Evolutionary conservation across 2,888 invertebrate genomes (phyloP).

Genomic region (Teleiodes luculella): DNA sequence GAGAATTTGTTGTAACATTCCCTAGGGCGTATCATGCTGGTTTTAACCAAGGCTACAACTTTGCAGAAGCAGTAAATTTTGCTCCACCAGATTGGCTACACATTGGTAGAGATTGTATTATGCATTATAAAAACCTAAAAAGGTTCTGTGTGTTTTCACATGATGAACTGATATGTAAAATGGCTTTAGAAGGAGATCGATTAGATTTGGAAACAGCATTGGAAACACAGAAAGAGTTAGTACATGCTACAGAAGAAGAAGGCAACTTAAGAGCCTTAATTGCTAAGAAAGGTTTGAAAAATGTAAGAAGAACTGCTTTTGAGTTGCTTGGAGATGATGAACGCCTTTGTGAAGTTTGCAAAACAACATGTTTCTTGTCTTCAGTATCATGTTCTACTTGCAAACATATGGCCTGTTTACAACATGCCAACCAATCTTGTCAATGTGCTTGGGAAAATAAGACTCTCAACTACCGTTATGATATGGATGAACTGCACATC

Average conservation of each 20-base stretch:
- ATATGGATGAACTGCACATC: constrained; percentile 83
- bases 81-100: constrained; percentile 88
- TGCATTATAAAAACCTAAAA: constrained; percentile 82
- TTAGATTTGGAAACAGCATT: constrained; percentile 82
- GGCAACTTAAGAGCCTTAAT: constrained; percentile 54
- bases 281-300: constrained; percentile 74
- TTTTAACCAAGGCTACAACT: constrained; percentile 89
- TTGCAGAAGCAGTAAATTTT: constrained; percentile 92
- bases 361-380: constrained; percentile 87
- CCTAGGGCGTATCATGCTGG: constrained; percentile 90
- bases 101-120: constrained; percentile 83
- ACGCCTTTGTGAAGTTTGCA: constrained; percentile 83
- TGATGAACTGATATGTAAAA: constrained; percentile 87
- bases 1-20: constrained; percentile 90
- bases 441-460: constrained; percentile 74
- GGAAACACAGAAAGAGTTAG: constrained; percentile 83
- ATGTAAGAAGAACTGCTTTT: constrained; percentile 81
- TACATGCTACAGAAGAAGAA: constrained; percentile 78
- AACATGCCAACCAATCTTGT: constrained; percentile 81
- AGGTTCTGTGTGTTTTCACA: constrained; percentile 89
- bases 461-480: constrained; percentile 81
- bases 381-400: constrained; percentile 81
- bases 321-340: constrained; percentile 86
- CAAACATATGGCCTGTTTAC: constrained; percentile 81
- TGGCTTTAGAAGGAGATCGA: constrained; percentile 83